A percentile compares a stretch with the other conserved stretches of the same genome.
These are phyloP conservation scores for Triplophysa dalaica DNA, from an alignment of 2,113 vertebrate genomes.

Conservation along the genomic window DNA sequence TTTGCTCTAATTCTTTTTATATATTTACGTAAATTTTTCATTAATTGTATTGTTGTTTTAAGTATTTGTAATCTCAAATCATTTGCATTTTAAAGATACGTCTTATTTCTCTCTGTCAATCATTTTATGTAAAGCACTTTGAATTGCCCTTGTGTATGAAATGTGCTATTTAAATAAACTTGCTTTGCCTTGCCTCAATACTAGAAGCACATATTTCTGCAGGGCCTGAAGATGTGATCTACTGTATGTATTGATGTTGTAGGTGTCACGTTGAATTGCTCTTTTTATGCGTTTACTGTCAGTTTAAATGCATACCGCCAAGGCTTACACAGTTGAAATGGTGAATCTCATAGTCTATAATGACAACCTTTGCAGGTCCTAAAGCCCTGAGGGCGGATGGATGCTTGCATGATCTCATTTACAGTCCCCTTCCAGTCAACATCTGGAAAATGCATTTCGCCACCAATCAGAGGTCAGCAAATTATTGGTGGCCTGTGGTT, in stretches of 20 bases:
- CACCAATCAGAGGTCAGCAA: conserved; percentile 57
- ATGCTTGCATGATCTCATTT: conserved; percentile 42
- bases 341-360: conserved; percentile 19
- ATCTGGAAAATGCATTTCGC: conserved; percentile 48
- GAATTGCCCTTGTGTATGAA: too few species aligned
- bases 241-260: not conserved
- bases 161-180: too few species aligned
- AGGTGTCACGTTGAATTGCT: conserved; percentile 6
- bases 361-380: not conserved
- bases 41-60: too few species aligned
- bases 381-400: conserved; percentile 21
- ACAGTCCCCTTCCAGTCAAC: conserved; percentile 21
- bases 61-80: too few species aligned
- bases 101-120: too few species aligned
- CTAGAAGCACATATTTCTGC: not conserved
- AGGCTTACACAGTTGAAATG: not conserved
- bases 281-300: conserved; percentile 28
- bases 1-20: too few species aligned
- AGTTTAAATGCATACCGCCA: conserved; percentile 6
- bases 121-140: too few species aligned
- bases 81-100: too few species aligned
- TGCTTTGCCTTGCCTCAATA: not conserved
- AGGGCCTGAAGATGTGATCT: not conserved
- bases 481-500: conserved; percentile 42
- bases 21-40: too few species aligned